Base-by-base conservation (phyloP, 1,140 invertebrate genomes). In the Drosophila quadrilineata region DNA sequence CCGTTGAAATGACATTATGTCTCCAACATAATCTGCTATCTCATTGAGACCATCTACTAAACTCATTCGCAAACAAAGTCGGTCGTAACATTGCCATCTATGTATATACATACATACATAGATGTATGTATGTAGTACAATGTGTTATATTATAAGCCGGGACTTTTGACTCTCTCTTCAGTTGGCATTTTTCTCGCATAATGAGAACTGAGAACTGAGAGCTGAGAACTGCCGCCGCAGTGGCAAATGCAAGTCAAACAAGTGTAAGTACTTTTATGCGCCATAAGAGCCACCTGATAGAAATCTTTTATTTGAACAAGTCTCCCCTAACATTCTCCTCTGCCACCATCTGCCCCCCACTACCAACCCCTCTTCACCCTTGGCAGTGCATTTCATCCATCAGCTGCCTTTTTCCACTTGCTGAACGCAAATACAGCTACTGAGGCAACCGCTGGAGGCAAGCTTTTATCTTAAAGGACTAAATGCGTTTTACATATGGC, bases 261-360 rank as follows among this genome's bases (percentile, higher is more conserved):
- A 74, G 74, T 84, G 85, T 74, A 84, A 85, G 79, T 84, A 84
- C 77, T 84, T 84, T 85, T 64, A 84, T 84, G 79, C 74, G 79
- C 69, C 65, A 85, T 74, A 85, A 85, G 77, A 84, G 77, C 60
- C 77, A 84, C 79, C 79, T 84, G 77, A 84, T 84, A 77, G 79
- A 84, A 77, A 84, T 84, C 79, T 85, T 85, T 84, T 85, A 77
- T 84, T 84, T 84, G 73, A 57, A 38, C 53, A 71, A 48, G 43
- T 52, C 21, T 41, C 29, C 29, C 54, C 16, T 22, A 4, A 14
- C 26, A 16, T 10, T n/a, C 19, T 6, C 3, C n/a, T 41, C n/a
- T 8, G 12, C 19, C 12, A 16, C 41, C 24, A 2, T 16, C 22
- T 29, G 5, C 10, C 24, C 8, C n/a, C n/a, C n/a, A n/a, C n/a